Percentiles rank a stretch among this genome's conserved stretches.
Conservation (phyloP, 2,888 invertebrate genomes). For the Brenthis ino region DNA sequence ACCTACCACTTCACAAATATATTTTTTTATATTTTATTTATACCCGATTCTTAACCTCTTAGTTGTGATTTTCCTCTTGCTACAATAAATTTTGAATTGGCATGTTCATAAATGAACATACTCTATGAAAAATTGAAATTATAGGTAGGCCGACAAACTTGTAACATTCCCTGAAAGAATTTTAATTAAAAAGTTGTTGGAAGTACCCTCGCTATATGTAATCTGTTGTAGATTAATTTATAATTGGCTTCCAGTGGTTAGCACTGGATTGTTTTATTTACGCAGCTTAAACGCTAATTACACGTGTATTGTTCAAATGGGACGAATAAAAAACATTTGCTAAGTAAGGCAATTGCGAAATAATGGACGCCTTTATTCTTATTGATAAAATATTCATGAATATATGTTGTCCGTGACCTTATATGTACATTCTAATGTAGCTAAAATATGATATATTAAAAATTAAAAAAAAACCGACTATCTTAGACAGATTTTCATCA, state of each 20-base stretch:
- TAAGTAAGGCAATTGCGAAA: slow-evolving; percentile 7
- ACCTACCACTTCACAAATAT: neutral
- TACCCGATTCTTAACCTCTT: too few species aligned
- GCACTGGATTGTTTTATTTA: slow-evolving; percentile 45
- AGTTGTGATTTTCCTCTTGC: too few species aligned
- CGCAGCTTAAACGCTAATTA: slow-evolving; percentile 33
- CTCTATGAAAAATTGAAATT: slow-evolving; percentile 56
- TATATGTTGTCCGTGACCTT: neutral
- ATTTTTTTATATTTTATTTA: too few species aligned
- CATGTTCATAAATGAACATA: neutral
- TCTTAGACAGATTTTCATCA: too few species aligned
- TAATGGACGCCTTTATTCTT: neutral
- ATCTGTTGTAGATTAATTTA: slow-evolving; percentile 75
- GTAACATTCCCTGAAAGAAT: slow-evolving; percentile 64
- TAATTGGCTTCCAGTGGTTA: slow-evolving; percentile 66
- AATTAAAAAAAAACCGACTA: too few species aligned
- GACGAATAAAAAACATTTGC: slow-evolving; percentile 18
- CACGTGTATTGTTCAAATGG: slow-evolving; percentile 31
- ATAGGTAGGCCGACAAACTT: slow-evolving; percentile 62
- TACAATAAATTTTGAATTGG: slow-evolving; percentile 1
- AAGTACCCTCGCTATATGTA: slow-evolving; percentile 70
- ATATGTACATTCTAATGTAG: too few species aligned
- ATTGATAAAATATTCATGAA: neutral
- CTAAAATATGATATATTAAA: too few species aligned
- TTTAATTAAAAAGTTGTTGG: slow-evolving; percentile 75